These are phyloP conservation scores for Pseudois nayaur DNA, from an alignment of 2,113 vertebrate genomes.

Conservation along the genomic window DNA sequence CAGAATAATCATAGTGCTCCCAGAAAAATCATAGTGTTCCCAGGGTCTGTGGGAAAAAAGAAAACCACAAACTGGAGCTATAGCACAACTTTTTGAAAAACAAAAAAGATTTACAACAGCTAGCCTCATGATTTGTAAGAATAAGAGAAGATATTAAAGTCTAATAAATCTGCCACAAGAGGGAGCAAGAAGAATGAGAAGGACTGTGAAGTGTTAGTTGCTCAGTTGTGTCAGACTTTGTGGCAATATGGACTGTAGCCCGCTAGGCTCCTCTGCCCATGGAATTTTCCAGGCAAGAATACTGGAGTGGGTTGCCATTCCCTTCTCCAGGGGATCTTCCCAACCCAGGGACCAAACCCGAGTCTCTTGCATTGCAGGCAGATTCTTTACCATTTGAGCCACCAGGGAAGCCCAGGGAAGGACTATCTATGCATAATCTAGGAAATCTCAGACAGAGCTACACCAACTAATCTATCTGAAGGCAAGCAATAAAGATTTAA, in stretches of 20 bases:
- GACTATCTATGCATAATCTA: background rate
- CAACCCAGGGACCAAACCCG: background rate
- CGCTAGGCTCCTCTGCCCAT: background rate
- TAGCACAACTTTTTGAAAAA: background rate
- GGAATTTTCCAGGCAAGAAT: background rate
- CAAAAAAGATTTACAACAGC: background rate
- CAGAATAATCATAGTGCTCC: background rate
- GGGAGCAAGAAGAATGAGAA: background rate
- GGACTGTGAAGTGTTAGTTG: background rate
- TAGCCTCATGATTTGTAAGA: background rate
- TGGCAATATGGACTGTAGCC: background rate
- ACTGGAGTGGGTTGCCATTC: background rate
- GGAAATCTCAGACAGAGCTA: background rate
- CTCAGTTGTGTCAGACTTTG: background rate
- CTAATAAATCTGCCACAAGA: background rate
- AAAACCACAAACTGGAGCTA: background rate
- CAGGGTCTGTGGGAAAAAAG: background rate
- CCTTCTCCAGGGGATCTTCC: background rate
- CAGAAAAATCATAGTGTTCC: background rate
- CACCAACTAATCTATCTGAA: background rate
- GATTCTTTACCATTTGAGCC: background rate
- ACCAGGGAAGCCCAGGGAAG: background rate
- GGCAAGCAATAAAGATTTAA: background rate
- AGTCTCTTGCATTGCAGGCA: background rate
- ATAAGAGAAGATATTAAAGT: background rate